Evolutionary conservation across 2,888 invertebrate genomes (phyloP), one percentile per base, ranked within the genome.

Genomic region (Catocala nupta): DNA sequence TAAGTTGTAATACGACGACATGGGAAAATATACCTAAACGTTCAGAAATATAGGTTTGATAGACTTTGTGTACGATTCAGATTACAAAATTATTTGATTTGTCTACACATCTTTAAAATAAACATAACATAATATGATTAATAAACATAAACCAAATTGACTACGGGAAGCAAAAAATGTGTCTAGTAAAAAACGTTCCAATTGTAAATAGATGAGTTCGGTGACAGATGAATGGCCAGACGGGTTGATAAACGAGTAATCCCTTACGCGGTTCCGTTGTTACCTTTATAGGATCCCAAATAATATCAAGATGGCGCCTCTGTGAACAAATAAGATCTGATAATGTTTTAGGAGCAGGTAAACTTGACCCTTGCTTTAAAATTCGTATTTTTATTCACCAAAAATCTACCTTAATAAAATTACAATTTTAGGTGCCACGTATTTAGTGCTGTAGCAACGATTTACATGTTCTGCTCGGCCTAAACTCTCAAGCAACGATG

Each of bases 271-370:
- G 78, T 66, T 78, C 73, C 67, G 68, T 72, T 75, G 62, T 68
- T 67, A 75, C 69, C 65, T 75, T 67, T 68, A 65, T 71, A 75
- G 77, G 70, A 73, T 71, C 60, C 78, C 56, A 71, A 75, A 73
- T 71, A 69, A 77, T 73, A 77, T 75, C 71, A 77, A 83, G 81
- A 85, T 87, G 87, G 87, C 87, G 87, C 85, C 87, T 83, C 80
- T 67, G 73, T 78, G 68, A 77, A 77, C 75, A 79, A 82, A 84
- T 81, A 77, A 75, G 81, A 88, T 87, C 87, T 80, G 88, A 87
- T 87, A 86, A 83, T 68, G 65, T 67, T 74, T 70, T 77, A 68
- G 66, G 68, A 67, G 78, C 88, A 87, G 87, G 87, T 88, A 88
- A 77, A 77, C 65, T 72, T 80, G 81, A 81, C 82, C 81, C 75